phyloP scores from a whole-genome alignment of 2,888 invertebrate genomes.

The Hipparchia semele region DNA sequence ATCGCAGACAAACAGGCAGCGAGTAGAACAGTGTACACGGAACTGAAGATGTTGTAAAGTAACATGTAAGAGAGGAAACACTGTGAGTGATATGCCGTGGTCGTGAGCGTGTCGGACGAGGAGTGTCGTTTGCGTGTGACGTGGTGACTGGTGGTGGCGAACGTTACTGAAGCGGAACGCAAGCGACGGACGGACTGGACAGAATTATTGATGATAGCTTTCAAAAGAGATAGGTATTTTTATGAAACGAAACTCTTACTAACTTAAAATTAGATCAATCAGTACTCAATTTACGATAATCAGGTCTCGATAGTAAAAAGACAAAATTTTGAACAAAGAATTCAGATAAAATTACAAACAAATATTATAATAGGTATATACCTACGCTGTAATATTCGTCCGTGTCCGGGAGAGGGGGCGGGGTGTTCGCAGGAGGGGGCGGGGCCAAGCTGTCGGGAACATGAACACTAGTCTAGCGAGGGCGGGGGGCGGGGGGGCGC shows the following conservation, averaged over 20 bases:
- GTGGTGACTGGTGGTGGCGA: slow-evolving; percentile 40
- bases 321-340: neutral
- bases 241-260: neutral
- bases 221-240: neutral
- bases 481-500: slow-evolving; percentile 55
- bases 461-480: slow-evolving; percentile 67
- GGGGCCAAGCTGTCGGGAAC: slow-evolving; percentile 59
- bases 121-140: slow-evolving; percentile 44
- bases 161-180: slow-evolving; percentile 48
- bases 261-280: neutral
- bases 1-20: slow-evolving; percentile 33
- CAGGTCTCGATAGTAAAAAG: neutral
- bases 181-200: slow-evolving; percentile 52
- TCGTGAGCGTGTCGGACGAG: slow-evolving; percentile 50
- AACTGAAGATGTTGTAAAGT: slow-evolving; percentile 35
- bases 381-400: slow-evolving; percentile 45
- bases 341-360: neutral
- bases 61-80: slow-evolving; percentile 35
- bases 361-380: neutral
- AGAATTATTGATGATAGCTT: slow-evolving; percentile 37
- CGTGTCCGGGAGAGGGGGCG: slow-evolving; percentile 54
- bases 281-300: neutral
- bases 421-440: slow-evolving; percentile 37
- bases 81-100: slow-evolving; percentile 30
- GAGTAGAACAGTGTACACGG: slow-evolving; percentile 29